These are phyloP conservation scores for Bradypodion pumilum DNA, from an alignment of 2,797 vertebrate genomes.

Conservation along the genomic window DNA sequence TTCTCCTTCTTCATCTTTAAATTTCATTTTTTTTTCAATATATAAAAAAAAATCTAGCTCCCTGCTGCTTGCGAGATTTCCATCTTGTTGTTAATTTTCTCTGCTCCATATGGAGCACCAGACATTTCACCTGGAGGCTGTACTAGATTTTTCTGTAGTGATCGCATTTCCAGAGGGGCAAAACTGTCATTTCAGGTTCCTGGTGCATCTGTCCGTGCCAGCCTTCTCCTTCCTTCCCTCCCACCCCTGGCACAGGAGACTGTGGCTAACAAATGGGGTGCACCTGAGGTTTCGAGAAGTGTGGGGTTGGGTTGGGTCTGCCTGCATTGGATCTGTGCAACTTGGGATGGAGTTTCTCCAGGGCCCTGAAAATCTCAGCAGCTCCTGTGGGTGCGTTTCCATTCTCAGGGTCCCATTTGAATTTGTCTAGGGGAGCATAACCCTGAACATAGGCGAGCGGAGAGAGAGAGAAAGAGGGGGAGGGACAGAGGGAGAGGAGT, in stretches of 20 bases:
- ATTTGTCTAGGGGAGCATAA: slow-evolving; percentile 70
- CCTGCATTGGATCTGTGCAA: slow-evolving; percentile 65
- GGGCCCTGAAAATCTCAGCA: slow-evolving; percentile 56
- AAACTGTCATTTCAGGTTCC: slow-evolving; percentile 97
- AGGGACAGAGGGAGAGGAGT: slow-evolving; percentile 68
- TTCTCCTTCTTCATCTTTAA: slow-evolving; percentile 96
- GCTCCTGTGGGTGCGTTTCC: slow-evolving; percentile 54
- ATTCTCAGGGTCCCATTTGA: slow-evolving; percentile 75
- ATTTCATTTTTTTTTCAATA: slow-evolving; percentile 83
- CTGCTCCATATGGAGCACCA: slow-evolving; percentile 99
- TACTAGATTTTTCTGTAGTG: slow-evolving; percentile 94
- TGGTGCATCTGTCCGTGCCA: slow-evolving; percentile 93
- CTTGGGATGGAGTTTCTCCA: slow-evolving; percentile 69
- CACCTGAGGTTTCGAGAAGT: slow-evolving; percentile 84
- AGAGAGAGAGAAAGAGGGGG: slow-evolving; percentile 61
- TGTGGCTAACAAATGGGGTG: slow-evolving; percentile 85
- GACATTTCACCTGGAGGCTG: slow-evolving; percentile 99
- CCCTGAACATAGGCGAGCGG: slow-evolving; percentile 60
- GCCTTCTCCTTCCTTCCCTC: slow-evolving; percentile 52
- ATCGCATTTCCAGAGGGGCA: slow-evolving; percentile 95
- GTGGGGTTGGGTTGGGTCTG: slow-evolving; percentile 52
- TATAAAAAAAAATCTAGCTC: slow-evolving; percentile 80
- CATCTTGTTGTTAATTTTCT: slow-evolving; percentile 99
- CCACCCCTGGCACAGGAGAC: slow-evolving; percentile 72
- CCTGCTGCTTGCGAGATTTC: slow-evolving; percentile 97